phyloP scores from a whole-genome alignment of 1,140 invertebrate species.

The Maconellicoccus hirsutus region DNA sequence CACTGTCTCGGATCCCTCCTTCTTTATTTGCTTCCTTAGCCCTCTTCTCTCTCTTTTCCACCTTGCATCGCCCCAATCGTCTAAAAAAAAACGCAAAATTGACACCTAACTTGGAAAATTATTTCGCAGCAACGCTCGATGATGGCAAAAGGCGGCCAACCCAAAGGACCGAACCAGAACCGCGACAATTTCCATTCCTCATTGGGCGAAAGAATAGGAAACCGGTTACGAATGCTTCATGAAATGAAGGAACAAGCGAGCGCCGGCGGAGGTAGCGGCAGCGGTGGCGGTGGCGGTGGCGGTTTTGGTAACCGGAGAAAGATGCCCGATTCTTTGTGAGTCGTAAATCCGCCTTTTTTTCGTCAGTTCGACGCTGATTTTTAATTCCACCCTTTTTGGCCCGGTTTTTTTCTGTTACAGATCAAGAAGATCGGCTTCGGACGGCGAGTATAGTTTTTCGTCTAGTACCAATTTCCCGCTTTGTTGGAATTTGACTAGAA shows the following conservation, averaged over 20 bases:
- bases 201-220: not conserved
- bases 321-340: not conserved
- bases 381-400: no score
- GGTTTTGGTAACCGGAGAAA: not conserved
- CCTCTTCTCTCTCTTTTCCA: no score
- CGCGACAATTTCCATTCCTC: not conserved
- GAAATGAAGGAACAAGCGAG: conserved; percentile 18
- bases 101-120: no score
- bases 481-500: conserved; percentile 6
- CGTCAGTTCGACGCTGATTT: no score
- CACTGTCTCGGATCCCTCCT: no score
- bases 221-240: not conserved
- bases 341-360: no score
- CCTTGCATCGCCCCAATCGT: no score
- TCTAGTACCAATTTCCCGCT: not conserved
- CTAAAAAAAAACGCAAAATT: no score
- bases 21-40: no score
- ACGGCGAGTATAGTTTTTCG: conserved; percentile 10
- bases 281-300: not conserved
- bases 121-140: conserved; percentile 8
- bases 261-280: no score
- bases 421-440: conserved; percentile 11
- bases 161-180: not conserved
- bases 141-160: not conserved
- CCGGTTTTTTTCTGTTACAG: conserved; percentile 13